Evolutionary conservation across 23 tunicate genomes (phyloP), one percentile per base, ranked within the genome.

Genomic region (Clavelina lepadiformis): DNA sequence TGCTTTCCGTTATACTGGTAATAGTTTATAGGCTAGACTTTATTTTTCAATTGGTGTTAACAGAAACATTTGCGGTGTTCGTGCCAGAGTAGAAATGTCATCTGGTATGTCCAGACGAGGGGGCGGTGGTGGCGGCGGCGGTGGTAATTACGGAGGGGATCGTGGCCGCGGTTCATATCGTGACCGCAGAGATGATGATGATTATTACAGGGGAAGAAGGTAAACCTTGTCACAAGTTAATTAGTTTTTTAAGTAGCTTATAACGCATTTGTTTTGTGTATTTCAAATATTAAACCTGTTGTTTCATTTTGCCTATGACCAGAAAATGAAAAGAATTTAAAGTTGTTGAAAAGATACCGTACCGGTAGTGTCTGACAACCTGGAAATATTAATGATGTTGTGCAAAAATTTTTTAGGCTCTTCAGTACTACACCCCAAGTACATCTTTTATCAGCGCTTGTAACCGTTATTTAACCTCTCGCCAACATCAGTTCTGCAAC

Each of bases 31-130:
- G n/a, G n/a, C n/a, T n/a, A n/a, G n/a, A n/a, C n/a, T n/a, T n/a
- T n/a, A n/a, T n/a, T n/a, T n/a, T n/a, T n/a, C n/a, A n/a, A n/a
- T n/a, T n/a, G n/a, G n/a, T n/a, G n/a, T n/a, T n/a, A n/a, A n/a
- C 61, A 71, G 76, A 37, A 76, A 52, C 6, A 69, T 78, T 15
- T 78, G 85, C 46, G 85, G 85, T 29, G 85, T 78, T 0, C 66
- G 85, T 25, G 85, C 85, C 33, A 58, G 85, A 20, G 85, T 78
- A 6, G 85, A 78, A 44, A 41, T 78, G 58, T 78, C 85, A 1
- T 33, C 38, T 69, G 85, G 85, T 28, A 69, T 58, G 68, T 38
- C 76, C 5, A 51, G 85, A 31, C 58, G 69, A 20, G 59, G 60
- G n/a, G 76, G 76, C 13, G 61, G 55, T 54, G 46, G 66, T 24